Evolutionary conservation across 2,797 vertebrate species (phyloP), one percentile per base, ranked within the genome.

Genomic region (Hyperoplus immaculatus): DNA sequence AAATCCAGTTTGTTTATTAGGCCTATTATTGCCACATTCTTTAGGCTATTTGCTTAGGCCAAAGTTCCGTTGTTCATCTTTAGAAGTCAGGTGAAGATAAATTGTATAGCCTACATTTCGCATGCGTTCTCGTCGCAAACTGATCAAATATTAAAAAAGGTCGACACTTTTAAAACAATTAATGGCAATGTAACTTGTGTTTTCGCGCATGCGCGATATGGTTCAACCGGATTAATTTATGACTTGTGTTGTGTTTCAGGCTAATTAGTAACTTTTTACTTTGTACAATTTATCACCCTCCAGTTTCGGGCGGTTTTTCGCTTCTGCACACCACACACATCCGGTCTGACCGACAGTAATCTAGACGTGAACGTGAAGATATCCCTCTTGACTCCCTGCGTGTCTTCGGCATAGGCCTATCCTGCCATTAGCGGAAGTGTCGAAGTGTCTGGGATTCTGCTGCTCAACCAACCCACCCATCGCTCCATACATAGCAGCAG

Each of bases 361-460:
- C 60, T 47, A 58, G 57, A 71, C 38, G 21, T 15, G 21, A n/a
- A 61, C 8, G 64, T 29, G 80, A 2, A 4, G 77, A 41, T 58
- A 5, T 29, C n/a, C 11, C 79, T 87, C 90, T 90, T 61, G 85
- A 65, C 53, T 74, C 72, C 29, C 63, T 47, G 64, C n/a, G 68
- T 49, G 51, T 91, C 88, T 91, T 86, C 80, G 86, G 84, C 41
- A 68, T 16, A 81, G 86, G 84, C 41, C 66, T 16, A 81, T 91
- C 92, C 89, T 84, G 89, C 65, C 74, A 39, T 54, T 45, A 83
- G 75, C 93, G 93, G 93, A 94, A 95, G 92, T 91, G 87, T 88
- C 72, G 93, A 94, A 95, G 92, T 91, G 86, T 88, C 72, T 75
- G 84, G 86, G 80, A 89, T 88, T 80, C 76, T 14, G 71, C 66